Percentiles rank a stretch among this genome's conserved stretches.
Conservation (phyloP, 2,888 invertebrate species). For the Chelonus formosanus region DNA sequence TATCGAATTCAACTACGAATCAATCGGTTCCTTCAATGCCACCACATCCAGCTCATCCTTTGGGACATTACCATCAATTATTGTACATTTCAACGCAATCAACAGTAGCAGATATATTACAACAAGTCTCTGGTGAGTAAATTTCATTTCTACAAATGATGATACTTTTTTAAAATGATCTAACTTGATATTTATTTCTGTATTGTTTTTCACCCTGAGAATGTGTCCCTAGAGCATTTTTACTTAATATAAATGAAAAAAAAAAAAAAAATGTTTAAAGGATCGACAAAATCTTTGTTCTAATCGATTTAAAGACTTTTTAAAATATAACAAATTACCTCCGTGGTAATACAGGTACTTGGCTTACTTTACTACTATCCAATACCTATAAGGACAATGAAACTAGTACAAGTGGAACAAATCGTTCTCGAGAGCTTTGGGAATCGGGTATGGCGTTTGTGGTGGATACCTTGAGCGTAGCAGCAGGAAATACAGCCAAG, state of each 20-base stretch:
- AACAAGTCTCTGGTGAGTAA: slow-evolving; percentile 66
- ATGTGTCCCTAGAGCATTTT: background rate
- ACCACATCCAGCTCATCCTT: slow-evolving; percentile 77
- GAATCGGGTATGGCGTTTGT: slow-evolving; percentile 66
- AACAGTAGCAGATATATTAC: slow-evolving; percentile 78
- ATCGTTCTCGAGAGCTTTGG: slow-evolving; percentile 60
- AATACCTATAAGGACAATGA: slow-evolving; percentile 57
- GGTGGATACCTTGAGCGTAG: slow-evolving; percentile 76
- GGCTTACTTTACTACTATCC: slow-evolving; percentile 55
- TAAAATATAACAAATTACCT: slow-evolving; percentile 36
- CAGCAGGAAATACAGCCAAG: slow-evolving; percentile 87
- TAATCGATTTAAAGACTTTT: background rate
- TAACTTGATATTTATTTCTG: background rate
- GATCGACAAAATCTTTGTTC: background rate
- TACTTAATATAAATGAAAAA: too few species aligned
- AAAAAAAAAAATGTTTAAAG: slow-evolving; percentile 2
- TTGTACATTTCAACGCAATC: slow-evolving; percentile 79
- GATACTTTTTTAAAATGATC: too few species aligned
- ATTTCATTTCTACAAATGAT: background rate
- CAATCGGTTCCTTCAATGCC: slow-evolving; percentile 56
- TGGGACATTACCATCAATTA: slow-evolving; percentile 77
- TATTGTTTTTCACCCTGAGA: background rate
- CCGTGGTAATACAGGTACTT: slow-evolving; percentile 52
- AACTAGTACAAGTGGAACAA: slow-evolving; percentile 47
- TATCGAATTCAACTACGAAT: slow-evolving; percentile 49